Percentiles rank a stretch among this genome's conserved stretches.
These are phyloP conservation scores for Micromesistius poutassou DNA, from an alignment of 2,797 vertebrate species.

Conservation along the genomic window DNA sequence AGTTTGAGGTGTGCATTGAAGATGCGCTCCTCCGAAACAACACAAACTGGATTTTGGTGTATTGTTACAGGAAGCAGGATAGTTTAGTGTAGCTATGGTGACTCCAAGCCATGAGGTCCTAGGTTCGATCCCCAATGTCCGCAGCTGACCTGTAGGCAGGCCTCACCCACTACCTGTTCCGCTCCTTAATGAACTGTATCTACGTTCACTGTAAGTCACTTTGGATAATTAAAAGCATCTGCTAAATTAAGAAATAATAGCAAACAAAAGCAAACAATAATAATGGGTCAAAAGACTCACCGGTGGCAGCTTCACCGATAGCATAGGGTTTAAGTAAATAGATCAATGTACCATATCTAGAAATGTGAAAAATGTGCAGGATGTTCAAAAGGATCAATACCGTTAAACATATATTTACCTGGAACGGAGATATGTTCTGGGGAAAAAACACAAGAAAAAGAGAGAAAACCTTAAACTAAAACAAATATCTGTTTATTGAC, in stretches of 20 bases:
- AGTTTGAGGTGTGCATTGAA: background rate
- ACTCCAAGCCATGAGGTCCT: too few relatives aligned
- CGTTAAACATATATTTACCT: slow-evolving; percentile 49
- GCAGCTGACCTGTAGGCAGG: too few relatives aligned
- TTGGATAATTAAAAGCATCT: background rate
- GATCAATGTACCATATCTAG: background rate
- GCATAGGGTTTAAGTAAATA: slow-evolving; percentile 21
- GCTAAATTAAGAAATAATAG: background rate
- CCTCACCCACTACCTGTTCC: too few relatives aligned
- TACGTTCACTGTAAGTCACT: background rate
- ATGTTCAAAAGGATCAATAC: background rate
- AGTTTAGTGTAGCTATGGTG: too few relatives aligned
- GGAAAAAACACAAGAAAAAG: slow-evolving; percentile 20
- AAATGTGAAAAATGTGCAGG: background rate
- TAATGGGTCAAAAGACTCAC: slow-evolving; percentile 47
- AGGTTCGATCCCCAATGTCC: too few relatives aligned
- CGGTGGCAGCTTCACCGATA: slow-evolving; percentile 65
- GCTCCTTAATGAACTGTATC: background rate
- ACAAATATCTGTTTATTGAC: background rate
- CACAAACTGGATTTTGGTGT: background rate
- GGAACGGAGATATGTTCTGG: slow-evolving; percentile 64
- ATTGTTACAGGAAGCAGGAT: background rate
- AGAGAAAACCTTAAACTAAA: background rate
- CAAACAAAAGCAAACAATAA: background rate
- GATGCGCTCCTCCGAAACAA: background rate